Conservation (phyloP, 1,140 invertebrate genomes). For the Saccostrea cuccullata region DNA sequence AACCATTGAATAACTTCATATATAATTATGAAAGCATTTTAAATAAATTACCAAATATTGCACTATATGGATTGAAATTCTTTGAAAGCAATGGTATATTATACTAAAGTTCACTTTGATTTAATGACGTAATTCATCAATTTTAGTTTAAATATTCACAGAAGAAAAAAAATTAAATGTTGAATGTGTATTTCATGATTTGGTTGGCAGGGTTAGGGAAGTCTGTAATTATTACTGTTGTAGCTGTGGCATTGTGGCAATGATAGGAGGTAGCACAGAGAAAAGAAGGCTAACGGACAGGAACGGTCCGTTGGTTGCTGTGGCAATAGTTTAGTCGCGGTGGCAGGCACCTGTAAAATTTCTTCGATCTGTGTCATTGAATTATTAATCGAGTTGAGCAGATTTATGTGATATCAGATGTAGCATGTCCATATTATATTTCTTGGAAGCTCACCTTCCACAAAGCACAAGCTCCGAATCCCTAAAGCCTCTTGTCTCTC, state of each 20-base stretch:
- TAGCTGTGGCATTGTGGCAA: background rate
- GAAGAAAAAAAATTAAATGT: background rate
- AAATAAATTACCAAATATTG: too few relatives aligned
- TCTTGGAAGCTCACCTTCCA: background rate
- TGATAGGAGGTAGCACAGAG: background rate
- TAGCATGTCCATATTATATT: slow-evolving; percentile 5
- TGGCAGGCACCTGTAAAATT: slow-evolving; percentile 16
- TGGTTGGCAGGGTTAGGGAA: background rate
- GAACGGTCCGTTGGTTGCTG: background rate
- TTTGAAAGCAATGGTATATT: too few relatives aligned
- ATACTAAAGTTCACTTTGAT: too few relatives aligned
- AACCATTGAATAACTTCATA: background rate
- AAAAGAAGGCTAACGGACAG: background rate
- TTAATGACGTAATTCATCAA: background rate
- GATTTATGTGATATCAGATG: slow-evolving; percentile 34
- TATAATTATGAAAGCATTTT: too few relatives aligned
- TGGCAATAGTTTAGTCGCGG: background rate
- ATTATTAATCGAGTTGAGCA: slow-evolving; percentile 25
- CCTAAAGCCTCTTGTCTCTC: background rate
- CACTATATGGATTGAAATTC: too few relatives aligned
- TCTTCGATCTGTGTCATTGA: slow-evolving; percentile 33
- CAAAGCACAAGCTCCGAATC: background rate
- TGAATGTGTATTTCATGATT: background rate
- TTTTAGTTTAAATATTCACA: background rate
- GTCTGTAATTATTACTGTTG: background rate